Evolutionary conservation across 2,888 invertebrate species (phyloP), one percentile per base, ranked within the genome.

Genomic region (Drosophila pegasa): DNA sequence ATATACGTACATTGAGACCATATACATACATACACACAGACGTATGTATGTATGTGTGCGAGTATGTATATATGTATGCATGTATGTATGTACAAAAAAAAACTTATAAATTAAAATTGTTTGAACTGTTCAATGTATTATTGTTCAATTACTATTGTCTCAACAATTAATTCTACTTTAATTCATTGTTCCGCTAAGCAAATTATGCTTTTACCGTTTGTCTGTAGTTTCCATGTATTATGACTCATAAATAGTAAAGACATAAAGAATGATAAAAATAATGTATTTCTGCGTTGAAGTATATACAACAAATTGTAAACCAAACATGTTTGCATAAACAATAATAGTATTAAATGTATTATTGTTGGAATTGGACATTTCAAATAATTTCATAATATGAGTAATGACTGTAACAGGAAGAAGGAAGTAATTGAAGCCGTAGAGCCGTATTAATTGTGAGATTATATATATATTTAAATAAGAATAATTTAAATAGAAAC

Each of bases 31-130:
- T 25, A 47, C n/a, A 37, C 35, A 38, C 14, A 12, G 29, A 51
- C 5, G 8, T 10, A 41, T 54, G 52, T 52, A 50, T 48, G 47
- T 60, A 47, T 59, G 31, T 59, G 22, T 10, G 3, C 18, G 16
- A 4, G 18, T 47, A 25, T 1, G 2, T 12, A 38, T 54, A 47
- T 52, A 50, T 48, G 47, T 63, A 51, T 56, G 35, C 38, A 31
- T 48, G 0, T 50, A 22, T 25, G 16, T 25, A 25, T n/a, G 4
- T 43, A 25, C n/a, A 48, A 48, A 48, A 33, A 20, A 33, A 48
- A 33, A 27, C 27, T 18, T 45, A 9, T 12, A 18, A n/a, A 18
- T 45, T 16, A 0, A 45, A 45, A 12, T 45, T 16, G 6, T 16
- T 10, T 45, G 16, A 16, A 29, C 27, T 18, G 43, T 43, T 29